phyloP scores from a whole-genome alignment of 2,797 vertebrate species.

The Gymnopithys bicolor region DNA sequence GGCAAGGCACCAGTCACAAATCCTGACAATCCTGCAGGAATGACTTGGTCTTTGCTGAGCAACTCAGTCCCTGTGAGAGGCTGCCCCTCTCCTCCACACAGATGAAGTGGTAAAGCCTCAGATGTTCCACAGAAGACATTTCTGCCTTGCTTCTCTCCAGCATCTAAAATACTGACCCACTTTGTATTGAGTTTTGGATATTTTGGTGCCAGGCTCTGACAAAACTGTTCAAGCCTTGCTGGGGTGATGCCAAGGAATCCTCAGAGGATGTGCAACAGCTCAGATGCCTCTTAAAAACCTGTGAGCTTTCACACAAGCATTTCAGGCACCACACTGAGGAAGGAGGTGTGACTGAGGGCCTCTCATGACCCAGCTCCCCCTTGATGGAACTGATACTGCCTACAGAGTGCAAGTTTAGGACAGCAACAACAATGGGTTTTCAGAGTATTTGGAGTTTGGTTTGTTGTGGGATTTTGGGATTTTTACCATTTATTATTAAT shows the following conservation, averaged over 20 bases:
- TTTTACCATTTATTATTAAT: background rate
- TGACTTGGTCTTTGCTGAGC: background rate
- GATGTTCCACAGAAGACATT: background rate
- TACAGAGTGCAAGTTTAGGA: background rate
- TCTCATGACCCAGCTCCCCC: background rate
- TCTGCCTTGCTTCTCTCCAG: background rate
- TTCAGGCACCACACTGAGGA: background rate
- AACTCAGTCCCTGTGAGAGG: background rate
- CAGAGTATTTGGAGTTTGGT: background rate
- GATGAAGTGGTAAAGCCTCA: background rate
- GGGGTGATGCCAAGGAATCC: background rate
- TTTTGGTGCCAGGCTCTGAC: background rate
- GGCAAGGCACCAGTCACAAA: background rate
- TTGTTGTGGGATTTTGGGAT: rapidly evolving
- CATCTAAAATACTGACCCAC: background rate
- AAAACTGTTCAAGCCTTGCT: background rate
- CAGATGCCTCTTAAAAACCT: background rate
- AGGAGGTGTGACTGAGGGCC: background rate
- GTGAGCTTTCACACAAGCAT: background rate
- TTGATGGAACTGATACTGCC: background rate
- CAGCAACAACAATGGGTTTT: background rate
- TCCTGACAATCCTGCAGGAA: background rate
- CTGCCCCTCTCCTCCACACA: background rate
- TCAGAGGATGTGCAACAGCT: background rate
- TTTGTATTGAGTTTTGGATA: background rate